These are phyloP conservation scores for Lamellibrachia columna DNA, from an alignment of 2,888 invertebrate species.

Conservation along the genomic window DNA sequence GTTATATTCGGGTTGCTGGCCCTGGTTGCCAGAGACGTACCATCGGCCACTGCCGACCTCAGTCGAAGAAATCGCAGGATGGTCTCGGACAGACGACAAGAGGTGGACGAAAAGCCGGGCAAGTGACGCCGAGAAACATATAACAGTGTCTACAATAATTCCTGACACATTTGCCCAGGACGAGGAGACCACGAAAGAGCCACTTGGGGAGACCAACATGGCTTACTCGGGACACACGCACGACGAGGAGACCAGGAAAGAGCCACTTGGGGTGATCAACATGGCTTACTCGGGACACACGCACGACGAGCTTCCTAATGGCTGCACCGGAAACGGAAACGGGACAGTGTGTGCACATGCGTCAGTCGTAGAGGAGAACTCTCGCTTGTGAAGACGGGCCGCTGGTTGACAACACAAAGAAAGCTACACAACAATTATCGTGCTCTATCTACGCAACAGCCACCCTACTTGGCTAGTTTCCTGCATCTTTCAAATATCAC, in stretches of 20 bases:
- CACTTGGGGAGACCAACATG: neutral
- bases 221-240: neutral
- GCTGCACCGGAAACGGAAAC: neutral
- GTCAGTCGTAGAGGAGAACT: neutral
- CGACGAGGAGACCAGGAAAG: neutral
- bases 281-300: neutral
- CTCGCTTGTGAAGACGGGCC: neutral
- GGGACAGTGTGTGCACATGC: neutral
- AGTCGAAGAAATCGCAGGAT: constrained; percentile 26
- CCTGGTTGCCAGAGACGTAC: constrained; percentile 25
- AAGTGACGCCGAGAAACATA: neutral
- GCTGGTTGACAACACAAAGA: too few relatives aligned
- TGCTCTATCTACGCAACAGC: too few relatives aligned
- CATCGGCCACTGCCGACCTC: constrained; percentile 23
- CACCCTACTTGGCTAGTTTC: too few relatives aligned
- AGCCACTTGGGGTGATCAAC: too few relatives aligned
- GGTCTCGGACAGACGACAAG: constrained; percentile 20
- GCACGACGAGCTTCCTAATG: neutral
- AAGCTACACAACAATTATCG: too few relatives aligned
- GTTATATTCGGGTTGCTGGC: neutral
- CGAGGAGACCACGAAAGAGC: neutral
- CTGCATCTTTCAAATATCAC: too few relatives aligned
- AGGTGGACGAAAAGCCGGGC: neutral
- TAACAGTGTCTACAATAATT: neutral
- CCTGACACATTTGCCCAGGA: neutral